phyloP scores from a whole-genome alignment of 2,888 invertebrate species.

The Lasioglossum zephyrum region DNA sequence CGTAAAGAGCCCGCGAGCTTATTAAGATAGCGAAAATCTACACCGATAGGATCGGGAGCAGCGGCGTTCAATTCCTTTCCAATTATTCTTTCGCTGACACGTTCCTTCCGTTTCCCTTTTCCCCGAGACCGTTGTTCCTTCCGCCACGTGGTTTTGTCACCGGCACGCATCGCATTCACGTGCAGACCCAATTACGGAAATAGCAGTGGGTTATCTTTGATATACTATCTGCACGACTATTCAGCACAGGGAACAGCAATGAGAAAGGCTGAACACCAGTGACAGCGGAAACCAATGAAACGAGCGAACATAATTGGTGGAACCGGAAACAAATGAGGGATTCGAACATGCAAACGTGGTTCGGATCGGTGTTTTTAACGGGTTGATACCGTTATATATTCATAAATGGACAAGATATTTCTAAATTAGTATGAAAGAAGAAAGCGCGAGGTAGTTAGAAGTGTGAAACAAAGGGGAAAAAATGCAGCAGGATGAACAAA shows the following conservation, averaged over 20 bases:
- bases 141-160: conserved; percentile 7
- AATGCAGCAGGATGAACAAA: background rate
- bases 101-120: background rate
- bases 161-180: conserved; percentile 43
- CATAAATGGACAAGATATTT: background rate
- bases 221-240: conserved; percentile 56
- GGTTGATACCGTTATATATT: background rate
- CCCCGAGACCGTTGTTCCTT: background rate
- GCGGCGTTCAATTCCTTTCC: background rate
- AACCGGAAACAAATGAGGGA: background rate
- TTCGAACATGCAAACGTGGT: background rate
- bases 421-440: background rate
- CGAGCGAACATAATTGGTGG: background rate
- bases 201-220: conserved; percentile 55
- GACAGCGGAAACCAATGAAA: background rate
- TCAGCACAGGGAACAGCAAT: conserved; percentile 21
- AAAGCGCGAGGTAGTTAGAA: background rate
- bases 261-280: background rate
- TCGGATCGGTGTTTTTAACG: background rate
- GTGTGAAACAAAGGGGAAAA: background rate
- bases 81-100: conserved; percentile 1
- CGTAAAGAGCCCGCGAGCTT: conserved; percentile 1
- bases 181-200: conserved; percentile 65
- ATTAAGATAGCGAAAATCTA: conserved; percentile 8
- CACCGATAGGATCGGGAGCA: background rate